Evolutionary conservation across 2,113 vertebrate genomes (phyloP).

Genomic region (Macaca mulatta): DNA sequence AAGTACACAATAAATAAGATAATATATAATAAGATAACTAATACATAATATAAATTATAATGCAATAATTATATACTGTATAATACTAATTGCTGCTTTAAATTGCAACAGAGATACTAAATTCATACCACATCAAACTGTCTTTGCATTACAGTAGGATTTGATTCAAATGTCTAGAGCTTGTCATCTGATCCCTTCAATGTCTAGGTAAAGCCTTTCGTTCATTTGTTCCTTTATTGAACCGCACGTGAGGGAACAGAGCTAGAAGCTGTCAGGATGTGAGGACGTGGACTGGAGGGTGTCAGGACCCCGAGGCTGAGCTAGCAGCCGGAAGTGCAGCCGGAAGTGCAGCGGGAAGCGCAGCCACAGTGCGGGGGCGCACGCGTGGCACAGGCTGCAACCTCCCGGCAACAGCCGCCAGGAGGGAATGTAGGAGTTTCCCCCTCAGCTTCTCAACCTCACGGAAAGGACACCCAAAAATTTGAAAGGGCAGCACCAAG

Average conservation of each 20-base stretch:
- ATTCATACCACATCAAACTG: no score
- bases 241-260: fast-evolving
- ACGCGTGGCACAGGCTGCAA: neutral
- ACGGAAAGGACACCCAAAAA: neutral
- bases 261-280: no score
- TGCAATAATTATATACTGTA: neutral
- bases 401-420: neutral
- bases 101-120: neutral
- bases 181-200: neutral
- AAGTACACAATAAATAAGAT: neutral
- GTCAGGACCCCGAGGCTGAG: neutral
- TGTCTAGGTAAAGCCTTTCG: neutral
- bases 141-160: neutral
- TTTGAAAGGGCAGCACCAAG: neutral
- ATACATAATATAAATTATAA: neutral
- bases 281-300: neutral
- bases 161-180: no score
- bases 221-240: neutral
- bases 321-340: neutral
- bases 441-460: neutral
- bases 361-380: neutral
- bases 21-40: neutral
- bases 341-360: neutral
- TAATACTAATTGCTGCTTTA: neutral
- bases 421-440: fast-evolving